Evolutionary conservation across 1,140 invertebrate species (phyloP).

Genomic region (Oscheius sp.): DNA sequence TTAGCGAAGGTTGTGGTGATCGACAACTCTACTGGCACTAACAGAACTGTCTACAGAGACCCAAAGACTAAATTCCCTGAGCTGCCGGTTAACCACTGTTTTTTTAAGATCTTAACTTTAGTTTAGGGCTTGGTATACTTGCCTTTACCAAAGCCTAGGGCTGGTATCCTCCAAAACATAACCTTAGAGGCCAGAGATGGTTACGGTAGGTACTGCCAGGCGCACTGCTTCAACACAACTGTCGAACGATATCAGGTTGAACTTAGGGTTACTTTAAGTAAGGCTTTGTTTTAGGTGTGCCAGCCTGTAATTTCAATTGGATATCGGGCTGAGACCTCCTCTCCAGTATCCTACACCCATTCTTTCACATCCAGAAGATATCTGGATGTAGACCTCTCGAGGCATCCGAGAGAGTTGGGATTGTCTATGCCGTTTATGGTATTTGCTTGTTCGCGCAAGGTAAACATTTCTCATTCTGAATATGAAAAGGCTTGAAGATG

Average conservation of each 20-base stretch:
- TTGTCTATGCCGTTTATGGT: constrained; percentile 54
- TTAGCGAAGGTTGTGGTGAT: constrained; percentile 49
- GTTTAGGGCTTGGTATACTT: constrained; percentile 53
- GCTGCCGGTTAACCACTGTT: constrained; percentile 40
- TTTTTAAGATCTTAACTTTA: background rate
- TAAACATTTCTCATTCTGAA: background rate
- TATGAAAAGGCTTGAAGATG: constrained; percentile 38
- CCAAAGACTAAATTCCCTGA: constrained; percentile 51
- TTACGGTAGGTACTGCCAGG: constrained; percentile 59
- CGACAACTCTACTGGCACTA: constrained; percentile 28
- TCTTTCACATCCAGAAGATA: constrained; percentile 48
- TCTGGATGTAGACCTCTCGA: constrained; percentile 55
- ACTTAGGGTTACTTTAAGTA: background rate
- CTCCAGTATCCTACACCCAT: constrained; percentile 60
- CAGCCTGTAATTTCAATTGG: constrained; percentile 45
- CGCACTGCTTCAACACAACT: constrained; percentile 56
- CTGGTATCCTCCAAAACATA: constrained; percentile 42
- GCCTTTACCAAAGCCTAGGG: constrained; percentile 52
- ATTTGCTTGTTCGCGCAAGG: constrained; percentile 56
- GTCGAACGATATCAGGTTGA: constrained; percentile 53
- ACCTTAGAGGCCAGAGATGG: constrained; percentile 53
- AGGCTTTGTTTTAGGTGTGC: constrained; percentile 49
- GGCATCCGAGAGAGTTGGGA: constrained; percentile 50
- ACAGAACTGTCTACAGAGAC: constrained; percentile 45
- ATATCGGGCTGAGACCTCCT: constrained; percentile 28